phyloP scores from a whole-genome alignment of 2,888 invertebrate genomes.

The Chrysina gloriosa region DNA sequence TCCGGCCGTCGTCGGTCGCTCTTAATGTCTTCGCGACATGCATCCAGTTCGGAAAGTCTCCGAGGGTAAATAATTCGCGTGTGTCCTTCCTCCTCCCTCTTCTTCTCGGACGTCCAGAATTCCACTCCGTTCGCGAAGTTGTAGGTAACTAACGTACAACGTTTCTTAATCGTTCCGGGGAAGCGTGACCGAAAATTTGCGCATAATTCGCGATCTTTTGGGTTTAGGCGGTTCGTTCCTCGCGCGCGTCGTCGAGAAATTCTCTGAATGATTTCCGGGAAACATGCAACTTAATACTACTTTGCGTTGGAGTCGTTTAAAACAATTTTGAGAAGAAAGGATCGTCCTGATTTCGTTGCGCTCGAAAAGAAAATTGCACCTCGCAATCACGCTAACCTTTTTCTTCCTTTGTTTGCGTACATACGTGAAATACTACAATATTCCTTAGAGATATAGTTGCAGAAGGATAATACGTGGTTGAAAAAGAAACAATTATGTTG shows the following conservation, averaged over 20 bases:
- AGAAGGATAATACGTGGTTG: too few relatives aligned
- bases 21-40: constrained; percentile 49
- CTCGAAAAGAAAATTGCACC: background rate
- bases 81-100: too few relatives aligned
- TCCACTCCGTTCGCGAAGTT: too few relatives aligned
- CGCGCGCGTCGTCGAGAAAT: constrained; percentile 17
- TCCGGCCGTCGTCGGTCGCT: too few relatives aligned
- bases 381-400: background rate
- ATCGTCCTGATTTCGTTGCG: constrained; percentile 6
- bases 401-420: too few relatives aligned
- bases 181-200: constrained; percentile 31
- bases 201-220: constrained; percentile 8
- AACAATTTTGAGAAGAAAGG: constrained; percentile 26
- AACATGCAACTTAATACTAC: constrained; percentile 26
- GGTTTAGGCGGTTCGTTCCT: constrained; percentile 8
- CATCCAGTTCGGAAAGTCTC: constrained; percentile 33
- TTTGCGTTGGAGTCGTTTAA: constrained; percentile 10
- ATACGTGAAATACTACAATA: too few relatives aligned
- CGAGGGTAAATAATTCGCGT: constrained; percentile 28
- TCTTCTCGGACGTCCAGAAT: constrained; percentile 24
- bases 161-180: constrained; percentile 28
- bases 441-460: too few relatives aligned
- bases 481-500: too few relatives aligned
- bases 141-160: too few relatives aligned
- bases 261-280: constrained; percentile 15